phyloP scores from a whole-genome alignment of 2,888 invertebrate genomes.

The Volucella inflata region DNA sequence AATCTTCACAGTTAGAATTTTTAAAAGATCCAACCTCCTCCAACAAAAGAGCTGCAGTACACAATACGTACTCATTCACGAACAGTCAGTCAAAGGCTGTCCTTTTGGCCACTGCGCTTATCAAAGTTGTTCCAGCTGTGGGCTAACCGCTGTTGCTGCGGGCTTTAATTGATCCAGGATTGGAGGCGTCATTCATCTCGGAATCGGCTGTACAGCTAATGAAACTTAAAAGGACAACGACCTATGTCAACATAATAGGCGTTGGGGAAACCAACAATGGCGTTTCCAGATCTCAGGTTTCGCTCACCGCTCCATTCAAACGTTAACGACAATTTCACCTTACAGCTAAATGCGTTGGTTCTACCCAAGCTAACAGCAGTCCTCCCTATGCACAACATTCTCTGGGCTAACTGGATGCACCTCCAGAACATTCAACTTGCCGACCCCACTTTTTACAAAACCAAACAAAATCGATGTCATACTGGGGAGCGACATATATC shows the following conservation, averaged over 20 bases:
- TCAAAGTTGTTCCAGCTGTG: constrained; percentile 12
- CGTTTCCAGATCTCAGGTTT: constrained; percentile 9
- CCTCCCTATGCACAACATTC: background rate
- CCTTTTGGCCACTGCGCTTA: constrained; percentile 6
- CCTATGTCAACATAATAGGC: too few species aligned
- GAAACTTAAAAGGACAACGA: constrained; percentile 16
- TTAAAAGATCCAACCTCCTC: too few species aligned
- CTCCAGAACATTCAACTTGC: constrained; percentile 1
- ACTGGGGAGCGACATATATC: constrained; percentile 25
- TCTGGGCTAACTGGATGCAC: constrained; percentile 1
- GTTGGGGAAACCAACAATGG: too few species aligned
- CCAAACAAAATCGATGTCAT: constrained; percentile 15
- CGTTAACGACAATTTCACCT: constrained; percentile 1
- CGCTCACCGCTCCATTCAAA: background rate
- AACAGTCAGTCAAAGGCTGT: constrained; percentile 5
- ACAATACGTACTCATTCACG: constrained; percentile 4
- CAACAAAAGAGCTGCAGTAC: background rate
- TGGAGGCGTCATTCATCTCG: too few species aligned
- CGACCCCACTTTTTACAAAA: constrained; percentile 2
- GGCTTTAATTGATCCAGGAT: constrained; percentile 2
- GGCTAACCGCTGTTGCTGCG: too few species aligned
- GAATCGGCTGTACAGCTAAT: background rate
- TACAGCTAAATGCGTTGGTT: constrained; percentile 11
- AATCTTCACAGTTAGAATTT: too few species aligned
- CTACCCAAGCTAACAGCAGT: constrained; percentile 17